These are phyloP conservation scores for Nicator chloris DNA, from an alignment of 2,113 vertebrate genomes.

Conservation along the genomic window DNA sequence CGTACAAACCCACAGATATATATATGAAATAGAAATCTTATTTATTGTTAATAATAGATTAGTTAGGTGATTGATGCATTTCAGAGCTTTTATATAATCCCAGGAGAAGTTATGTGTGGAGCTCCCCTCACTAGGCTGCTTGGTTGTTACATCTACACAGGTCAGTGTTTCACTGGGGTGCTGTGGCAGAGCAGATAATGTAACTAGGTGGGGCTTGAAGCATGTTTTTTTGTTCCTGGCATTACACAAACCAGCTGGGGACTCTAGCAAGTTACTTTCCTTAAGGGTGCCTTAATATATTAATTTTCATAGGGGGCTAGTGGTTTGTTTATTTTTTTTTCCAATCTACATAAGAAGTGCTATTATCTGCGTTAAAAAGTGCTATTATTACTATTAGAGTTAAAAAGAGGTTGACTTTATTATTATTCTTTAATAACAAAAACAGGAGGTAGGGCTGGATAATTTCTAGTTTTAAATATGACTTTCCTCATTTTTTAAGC, in stretches of 20 bases:
- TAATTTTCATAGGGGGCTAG: not conserved
- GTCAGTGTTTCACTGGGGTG: not conserved
- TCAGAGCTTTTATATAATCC: not conserved
- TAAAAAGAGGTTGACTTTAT: not conserved
- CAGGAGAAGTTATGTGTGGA: not conserved
- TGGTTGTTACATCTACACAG: fast-evolving
- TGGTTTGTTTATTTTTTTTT: not conserved
- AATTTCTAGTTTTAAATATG: conserved; percentile 11
- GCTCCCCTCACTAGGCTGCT: not conserved
- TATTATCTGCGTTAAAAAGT: not conserved
- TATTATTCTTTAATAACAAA: not conserved
- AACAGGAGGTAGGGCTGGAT: not conserved
- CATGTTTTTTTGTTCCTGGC: not conserved
- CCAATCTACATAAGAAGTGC: not conserved
- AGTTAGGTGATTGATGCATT: not conserved
- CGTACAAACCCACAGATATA: not conserved
- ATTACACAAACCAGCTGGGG: not conserved
- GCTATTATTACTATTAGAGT: not conserved
- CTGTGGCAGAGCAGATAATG: not conserved
- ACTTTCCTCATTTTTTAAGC: not conserved
- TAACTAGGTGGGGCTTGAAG: not conserved
- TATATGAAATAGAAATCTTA: not conserved
- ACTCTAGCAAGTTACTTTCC: not conserved
- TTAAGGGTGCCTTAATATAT: not conserved
- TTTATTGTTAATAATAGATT: not conserved